Conservation (phyloP, 2,113 vertebrate species). For the Garra rufa region DNA sequence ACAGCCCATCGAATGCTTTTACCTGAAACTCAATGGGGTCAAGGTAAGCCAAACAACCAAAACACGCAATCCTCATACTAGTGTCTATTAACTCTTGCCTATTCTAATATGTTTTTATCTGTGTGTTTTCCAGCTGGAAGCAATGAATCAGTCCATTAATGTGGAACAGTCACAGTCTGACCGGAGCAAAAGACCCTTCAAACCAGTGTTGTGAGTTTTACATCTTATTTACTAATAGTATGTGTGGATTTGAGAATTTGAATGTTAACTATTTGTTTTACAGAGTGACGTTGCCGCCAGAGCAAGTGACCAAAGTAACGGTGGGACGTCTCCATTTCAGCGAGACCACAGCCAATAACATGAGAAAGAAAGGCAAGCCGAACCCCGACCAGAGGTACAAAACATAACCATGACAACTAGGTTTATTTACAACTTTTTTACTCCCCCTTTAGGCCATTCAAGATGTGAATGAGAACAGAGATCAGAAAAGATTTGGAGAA, state of each 20-base stretch:
- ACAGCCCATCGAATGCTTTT: constrained; percentile 96
- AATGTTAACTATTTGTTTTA: constrained; percentile 15
- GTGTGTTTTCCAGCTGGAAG: constrained; percentile 82
- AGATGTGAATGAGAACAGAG: not conserved
- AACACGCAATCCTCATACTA: not conserved
- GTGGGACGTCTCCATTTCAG: constrained; percentile 97
- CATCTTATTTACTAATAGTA: not conserved
- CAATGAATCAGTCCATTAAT: constrained; percentile 97
- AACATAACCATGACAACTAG: not conserved
- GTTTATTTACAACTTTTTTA: not conserved
- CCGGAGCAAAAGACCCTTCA: constrained; percentile 97
- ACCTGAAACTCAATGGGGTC: constrained; percentile 95
- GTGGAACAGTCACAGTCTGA: constrained; percentile 98
- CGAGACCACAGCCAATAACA: constrained; percentile 98
- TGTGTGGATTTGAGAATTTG: not conserved
- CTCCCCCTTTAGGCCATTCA: not conserved
- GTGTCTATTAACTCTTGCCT: not conserved
- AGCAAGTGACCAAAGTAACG: constrained; percentile 98
- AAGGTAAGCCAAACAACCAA: constrained; percentile 77
- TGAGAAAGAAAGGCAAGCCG: constrained; percentile 98
- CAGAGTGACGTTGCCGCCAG: constrained; percentile 91
- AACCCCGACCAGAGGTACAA: constrained; percentile 96
- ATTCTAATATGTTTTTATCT: not conserved
- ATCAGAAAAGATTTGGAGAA: not conserved
- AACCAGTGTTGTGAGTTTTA: constrained; percentile 92